These are phyloP conservation scores for Allacma fusca DNA, from an alignment of 2,888 invertebrate species.

Conservation along the genomic window DNA sequence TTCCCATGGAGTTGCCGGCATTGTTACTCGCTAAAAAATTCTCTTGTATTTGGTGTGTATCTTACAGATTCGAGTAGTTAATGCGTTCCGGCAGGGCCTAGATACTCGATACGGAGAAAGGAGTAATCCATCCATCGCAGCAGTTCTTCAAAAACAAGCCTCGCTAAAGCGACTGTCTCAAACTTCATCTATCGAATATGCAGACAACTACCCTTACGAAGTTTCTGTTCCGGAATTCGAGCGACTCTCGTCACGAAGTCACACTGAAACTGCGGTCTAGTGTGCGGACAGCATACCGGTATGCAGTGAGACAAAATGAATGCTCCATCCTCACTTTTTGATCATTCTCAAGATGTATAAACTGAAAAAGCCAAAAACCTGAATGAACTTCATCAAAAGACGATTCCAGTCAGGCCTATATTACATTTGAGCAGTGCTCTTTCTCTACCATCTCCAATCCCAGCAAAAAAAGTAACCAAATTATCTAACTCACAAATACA, in stretches of 20 bases:
- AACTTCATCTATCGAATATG: conserved; percentile 90
- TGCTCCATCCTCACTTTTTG: conserved; percentile 33
- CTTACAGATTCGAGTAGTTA: conserved; percentile 99
- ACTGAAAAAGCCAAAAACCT: conserved; percentile 8
- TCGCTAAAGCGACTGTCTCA: conserved; percentile 91
- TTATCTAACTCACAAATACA: neutral
- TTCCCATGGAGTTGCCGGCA: conserved; percentile 14
- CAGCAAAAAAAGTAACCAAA: neutral
- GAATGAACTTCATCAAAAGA: conserved; percentile 23
- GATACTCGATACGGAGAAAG: conserved; percentile 93
- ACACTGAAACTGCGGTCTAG: conserved; percentile 94
- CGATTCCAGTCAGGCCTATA: conserved; percentile 40
- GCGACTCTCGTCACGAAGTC: conserved; percentile 89
- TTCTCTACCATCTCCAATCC: conserved; percentile 10
- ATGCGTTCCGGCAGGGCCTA: conserved; percentile 99
- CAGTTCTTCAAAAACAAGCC: conserved; percentile 92
- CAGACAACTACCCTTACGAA: conserved; percentile 85
- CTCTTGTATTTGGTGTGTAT: conserved; percentile 43
- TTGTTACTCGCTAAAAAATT: conserved; percentile 37
- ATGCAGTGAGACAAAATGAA: conserved; percentile 14
- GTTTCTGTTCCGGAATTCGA: conserved; percentile 90
- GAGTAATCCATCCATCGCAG: conserved; percentile 89
- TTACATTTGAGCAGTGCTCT: conserved; percentile 29
- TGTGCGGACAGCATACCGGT: conserved; percentile 33
- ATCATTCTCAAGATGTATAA: conserved; percentile 39